phyloP scores from a whole-genome alignment of 2,888 invertebrate species.

The Drosophila mulleri region DNA sequence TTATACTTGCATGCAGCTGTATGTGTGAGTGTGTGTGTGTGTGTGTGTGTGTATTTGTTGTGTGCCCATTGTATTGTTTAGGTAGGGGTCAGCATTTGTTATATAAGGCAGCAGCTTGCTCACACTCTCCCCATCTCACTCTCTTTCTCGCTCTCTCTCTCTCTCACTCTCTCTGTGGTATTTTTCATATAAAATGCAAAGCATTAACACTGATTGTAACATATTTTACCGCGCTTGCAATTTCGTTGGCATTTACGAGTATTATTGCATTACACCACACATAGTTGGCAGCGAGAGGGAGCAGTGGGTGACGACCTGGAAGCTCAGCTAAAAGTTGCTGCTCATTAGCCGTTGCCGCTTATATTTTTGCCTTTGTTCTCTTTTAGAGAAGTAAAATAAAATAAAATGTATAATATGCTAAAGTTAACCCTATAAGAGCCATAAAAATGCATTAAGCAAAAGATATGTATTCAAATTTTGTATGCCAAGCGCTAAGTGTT shows the following conservation, averaged over 20 bases:
- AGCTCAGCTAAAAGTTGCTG: constrained; percentile 20
- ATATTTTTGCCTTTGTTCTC: constrained; percentile 1
- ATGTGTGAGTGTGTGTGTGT: constrained; percentile 13
- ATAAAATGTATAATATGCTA: too few species aligned
- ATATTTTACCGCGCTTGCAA: constrained; percentile 61
- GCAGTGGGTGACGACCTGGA: not conserved
- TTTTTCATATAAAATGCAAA: constrained; percentile 74
- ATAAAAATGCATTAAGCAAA: not conserved
- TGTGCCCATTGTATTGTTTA: constrained; percentile 48
- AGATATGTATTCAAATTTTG: too few species aligned
- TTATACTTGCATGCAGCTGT: constrained; percentile 18
- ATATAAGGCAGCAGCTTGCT: constrained; percentile 27
- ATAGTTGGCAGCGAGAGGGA: not conserved
- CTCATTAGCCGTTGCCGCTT: constrained; percentile 50
- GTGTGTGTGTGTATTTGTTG: constrained; percentile 44
- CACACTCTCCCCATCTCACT: not conserved
- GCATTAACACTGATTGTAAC: constrained; percentile 77
- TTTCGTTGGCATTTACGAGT: constrained; percentile 59
- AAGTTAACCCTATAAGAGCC: not conserved
- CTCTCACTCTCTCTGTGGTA: constrained; percentile 36
- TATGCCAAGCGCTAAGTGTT: not conserved
- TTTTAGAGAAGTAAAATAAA: not conserved
- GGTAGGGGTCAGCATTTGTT: constrained; percentile 21
- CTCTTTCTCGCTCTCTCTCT: not conserved
- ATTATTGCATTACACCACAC: constrained; percentile 36